Conservation (phyloP, 2,113 vertebrate genomes). For the Rostratula benghalensis region DNA sequence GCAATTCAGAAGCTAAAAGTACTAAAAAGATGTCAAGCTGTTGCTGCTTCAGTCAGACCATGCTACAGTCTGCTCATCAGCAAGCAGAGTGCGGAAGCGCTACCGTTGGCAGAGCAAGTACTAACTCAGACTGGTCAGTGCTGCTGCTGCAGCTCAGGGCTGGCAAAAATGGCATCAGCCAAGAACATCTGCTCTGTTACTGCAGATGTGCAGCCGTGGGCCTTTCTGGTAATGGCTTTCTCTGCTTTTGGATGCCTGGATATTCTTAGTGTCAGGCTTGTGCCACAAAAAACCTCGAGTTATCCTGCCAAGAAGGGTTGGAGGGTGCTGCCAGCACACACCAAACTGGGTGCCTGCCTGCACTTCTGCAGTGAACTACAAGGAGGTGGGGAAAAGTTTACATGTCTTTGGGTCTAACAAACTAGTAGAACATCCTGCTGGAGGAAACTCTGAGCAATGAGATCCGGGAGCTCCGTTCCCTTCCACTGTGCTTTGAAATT, state of each 20-base stretch:
- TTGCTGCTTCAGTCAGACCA: neutral
- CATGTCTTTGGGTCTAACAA: neutral
- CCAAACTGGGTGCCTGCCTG: neutral
- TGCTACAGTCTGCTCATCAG: neutral
- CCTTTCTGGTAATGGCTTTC: neutral
- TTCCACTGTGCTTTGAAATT: neutral
- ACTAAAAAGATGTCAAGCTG: neutral
- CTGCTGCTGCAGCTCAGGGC: neutral
- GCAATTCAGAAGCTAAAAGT: neutral
- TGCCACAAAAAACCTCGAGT: neutral
- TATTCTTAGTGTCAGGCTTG: neutral
- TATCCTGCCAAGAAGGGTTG: neutral
- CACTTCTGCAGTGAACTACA: neutral
- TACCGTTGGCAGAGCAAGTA: neutral
- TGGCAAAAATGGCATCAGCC: neutral
- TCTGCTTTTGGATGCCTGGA: neutral
- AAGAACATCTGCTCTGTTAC: neutral
- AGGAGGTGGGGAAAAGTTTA: neutral
- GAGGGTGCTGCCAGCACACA: neutral
- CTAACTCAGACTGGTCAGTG: neutral
- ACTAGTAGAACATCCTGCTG: neutral
- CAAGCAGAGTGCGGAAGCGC: neutral
- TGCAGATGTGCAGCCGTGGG: neutral
- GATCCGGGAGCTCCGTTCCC: neutral
- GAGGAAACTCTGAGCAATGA: neutral